phyloP scores from a whole-genome alignment of 2,797 vertebrate species.

The Chelon auratus region DNA sequence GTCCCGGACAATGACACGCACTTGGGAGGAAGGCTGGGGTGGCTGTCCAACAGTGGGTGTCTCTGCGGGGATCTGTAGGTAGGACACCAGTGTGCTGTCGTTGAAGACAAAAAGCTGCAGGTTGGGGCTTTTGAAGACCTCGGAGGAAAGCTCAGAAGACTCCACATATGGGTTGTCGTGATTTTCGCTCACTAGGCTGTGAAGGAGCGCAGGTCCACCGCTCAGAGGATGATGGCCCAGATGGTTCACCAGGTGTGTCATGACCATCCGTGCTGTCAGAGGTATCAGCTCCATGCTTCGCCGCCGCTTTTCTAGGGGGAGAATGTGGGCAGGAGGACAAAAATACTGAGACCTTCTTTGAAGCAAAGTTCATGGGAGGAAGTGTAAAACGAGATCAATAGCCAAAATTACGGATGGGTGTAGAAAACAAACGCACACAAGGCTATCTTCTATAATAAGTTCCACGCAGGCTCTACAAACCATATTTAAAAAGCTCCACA shows the following conservation, averaged over 20 bases:
- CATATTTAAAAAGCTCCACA: constrained; percentile 49
- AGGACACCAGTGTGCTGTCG: constrained; percentile 96
- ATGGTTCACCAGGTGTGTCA: constrained; percentile 98
- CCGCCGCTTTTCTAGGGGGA: constrained; percentile 88
- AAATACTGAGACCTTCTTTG: constrained; percentile 19
- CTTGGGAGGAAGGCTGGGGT: constrained; percentile 82
- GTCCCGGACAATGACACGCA: constrained; percentile 94
- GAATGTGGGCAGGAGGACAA: constrained; percentile 9
- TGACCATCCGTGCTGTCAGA: constrained; percentile 94
- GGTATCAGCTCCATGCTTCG: constrained; percentile 95
- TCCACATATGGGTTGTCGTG: constrained; percentile 94
- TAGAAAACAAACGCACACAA: constrained; percentile 9
- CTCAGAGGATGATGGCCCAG: constrained; percentile 94
- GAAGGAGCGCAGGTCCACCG: constrained; percentile 93
- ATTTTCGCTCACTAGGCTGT: constrained; percentile 96
- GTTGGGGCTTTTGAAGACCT: constrained; percentile 97
- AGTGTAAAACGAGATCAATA: constrained; percentile 15
- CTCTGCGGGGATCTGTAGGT: constrained; percentile 91
- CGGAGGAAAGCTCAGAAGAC: constrained; percentile 92
- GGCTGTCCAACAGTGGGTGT: constrained; percentile 64
- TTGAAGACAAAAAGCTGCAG: constrained; percentile 98
- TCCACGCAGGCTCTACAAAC: constrained; percentile 25
- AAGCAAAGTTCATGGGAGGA: constrained; percentile 13
- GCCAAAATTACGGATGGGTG: constrained; percentile 32
- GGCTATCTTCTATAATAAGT: constrained; percentile 26